Evolutionary conservation across 2,113 vertebrate species (phyloP).

Genomic region (Neofelis nebulosa): DNA sequence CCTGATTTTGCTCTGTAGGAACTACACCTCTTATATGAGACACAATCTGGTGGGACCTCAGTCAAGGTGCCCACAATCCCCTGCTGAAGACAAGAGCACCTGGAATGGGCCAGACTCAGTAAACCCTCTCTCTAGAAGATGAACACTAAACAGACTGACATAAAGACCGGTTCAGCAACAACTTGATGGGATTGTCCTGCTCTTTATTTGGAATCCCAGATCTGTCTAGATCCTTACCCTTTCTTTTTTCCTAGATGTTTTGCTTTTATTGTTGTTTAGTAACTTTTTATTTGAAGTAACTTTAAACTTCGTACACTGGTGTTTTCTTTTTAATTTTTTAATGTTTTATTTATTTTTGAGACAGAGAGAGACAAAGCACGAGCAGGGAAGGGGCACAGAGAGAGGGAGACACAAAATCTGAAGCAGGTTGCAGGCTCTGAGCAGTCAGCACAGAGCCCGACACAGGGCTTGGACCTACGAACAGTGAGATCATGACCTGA

Average conservation of each 20-base stretch:
- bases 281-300: not conserved
- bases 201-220: not conserved
- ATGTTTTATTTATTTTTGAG: too few relatives aligned
- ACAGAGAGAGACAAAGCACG: too few relatives aligned
- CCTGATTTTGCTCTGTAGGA: not conserved
- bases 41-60: not conserved
- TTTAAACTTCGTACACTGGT: not conserved
- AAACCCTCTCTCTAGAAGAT: not conserved
- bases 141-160: not conserved
- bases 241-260: not conserved
- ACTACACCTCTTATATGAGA: not conserved
- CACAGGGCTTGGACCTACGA: too few relatives aligned
- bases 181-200: not conserved
- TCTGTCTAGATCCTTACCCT: not conserved
- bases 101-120: too few relatives aligned
- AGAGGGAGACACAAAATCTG: too few relatives aligned
- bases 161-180: not conserved
- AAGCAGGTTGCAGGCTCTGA: too few relatives aligned
- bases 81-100: not conserved
- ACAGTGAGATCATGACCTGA: too few relatives aligned
- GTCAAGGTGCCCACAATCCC: not conserved
- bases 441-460: too few relatives aligned
- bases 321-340: not conserved
- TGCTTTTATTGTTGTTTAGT: not conserved
- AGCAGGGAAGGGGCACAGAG: too few relatives aligned